These are phyloP conservation scores for Struthidea cinerea DNA, from an alignment of 2,113 vertebrate genomes.

Conservation along the genomic window DNA sequence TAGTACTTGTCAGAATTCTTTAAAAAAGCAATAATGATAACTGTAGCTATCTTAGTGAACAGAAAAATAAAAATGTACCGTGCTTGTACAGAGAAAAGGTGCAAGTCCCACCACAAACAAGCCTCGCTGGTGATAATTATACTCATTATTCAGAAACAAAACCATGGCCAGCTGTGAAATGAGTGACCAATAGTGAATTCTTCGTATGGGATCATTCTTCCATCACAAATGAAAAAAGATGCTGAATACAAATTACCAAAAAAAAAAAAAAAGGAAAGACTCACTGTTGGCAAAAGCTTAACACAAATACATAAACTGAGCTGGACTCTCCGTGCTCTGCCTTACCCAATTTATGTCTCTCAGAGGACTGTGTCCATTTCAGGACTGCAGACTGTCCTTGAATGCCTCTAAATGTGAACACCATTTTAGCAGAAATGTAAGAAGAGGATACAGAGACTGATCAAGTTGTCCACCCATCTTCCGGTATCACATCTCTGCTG, in stretches of 20 bases:
- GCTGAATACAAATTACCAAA: background rate
- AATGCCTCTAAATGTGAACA: background rate
- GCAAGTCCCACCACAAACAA: background rate
- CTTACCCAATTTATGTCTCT: background rate
- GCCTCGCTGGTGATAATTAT: background rate
- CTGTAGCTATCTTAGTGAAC: background rate
- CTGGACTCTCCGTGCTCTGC: background rate
- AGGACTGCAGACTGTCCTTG: background rate
- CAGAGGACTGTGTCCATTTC: background rate
- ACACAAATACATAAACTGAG: background rate
- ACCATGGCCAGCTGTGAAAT: background rate
- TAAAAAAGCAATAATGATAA: background rate
- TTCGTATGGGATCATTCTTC: background rate
- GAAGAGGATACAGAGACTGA: background rate
- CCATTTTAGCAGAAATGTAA: background rate
- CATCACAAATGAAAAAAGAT: background rate
- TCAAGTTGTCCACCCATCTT: background rate
- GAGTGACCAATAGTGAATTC: background rate
- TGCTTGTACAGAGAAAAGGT: background rate
- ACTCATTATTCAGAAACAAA: constrained; percentile 19
- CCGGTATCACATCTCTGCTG: background rate
- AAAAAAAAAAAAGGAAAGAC: background rate
- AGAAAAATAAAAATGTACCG: background rate
- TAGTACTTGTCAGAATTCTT: background rate
- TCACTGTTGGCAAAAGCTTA: background rate